Base-by-base conservation (phyloP, 2,888 invertebrate species). In the Drosophila melanosoma region DNA sequence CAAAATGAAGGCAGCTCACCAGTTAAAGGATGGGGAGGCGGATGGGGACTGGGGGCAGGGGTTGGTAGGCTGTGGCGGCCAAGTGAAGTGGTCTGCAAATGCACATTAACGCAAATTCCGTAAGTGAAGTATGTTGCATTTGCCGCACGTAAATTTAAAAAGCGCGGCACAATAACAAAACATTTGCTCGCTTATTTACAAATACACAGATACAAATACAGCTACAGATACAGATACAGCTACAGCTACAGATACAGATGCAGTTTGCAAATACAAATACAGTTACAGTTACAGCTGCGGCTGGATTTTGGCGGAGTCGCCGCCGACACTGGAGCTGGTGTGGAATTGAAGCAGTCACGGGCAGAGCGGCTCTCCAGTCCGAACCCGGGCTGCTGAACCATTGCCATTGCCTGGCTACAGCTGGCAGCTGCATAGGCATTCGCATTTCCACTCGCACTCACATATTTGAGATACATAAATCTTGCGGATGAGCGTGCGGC, bases 81-180 rank as follows among this genome's bases (percentile, higher is more conserved):
- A 79, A 79, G 76, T 90, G 90, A 91, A 91, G 91, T 91, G 91
- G 91, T 91, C 90, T 88, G 83, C 86, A 81, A 90, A 87, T 90
- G 76, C 87, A 81, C 91, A 90, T 90, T 90, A 89, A 90, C 84
- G 89, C 82, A 90, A 90, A 88, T 88, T 82, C 89, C 87, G 89
- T 78, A 90, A 91, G 89, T 89, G 91, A 82, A 89, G 84, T 83
- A 91, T 89, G 86, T 88, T 90, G 83, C 84, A 91, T 90, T 90
- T 90, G 86, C 90, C 81, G 87, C 80, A 91, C 90, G 87, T 91
- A 90, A 89, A 91, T 90, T 90, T 85, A 76, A 86, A 89, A 87
- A 87, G 77, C 87, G 87, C 82, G 81, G 80, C 82, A 77, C 87
- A 86, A 88, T 83, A 87, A 86, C 85, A 87, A 87, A 89, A 89